These are phyloP conservation scores for Diadophis punctatus DNA, from an alignment of 2,113 vertebrate species.

Conservation along the genomic window DNA sequence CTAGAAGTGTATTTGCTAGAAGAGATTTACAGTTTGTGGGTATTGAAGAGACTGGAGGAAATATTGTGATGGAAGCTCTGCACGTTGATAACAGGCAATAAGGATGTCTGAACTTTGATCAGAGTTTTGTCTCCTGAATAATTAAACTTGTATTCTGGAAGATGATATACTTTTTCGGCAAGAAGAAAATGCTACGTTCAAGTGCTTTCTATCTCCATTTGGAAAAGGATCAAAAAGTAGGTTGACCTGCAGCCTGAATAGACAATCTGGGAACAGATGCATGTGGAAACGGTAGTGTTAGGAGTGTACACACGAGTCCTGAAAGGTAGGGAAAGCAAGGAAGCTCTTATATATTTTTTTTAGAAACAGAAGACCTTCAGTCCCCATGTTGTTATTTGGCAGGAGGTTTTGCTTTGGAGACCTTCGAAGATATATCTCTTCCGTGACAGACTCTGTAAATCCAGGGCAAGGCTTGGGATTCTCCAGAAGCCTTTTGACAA, in stretches of 20 bases:
- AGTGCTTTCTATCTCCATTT: background rate
- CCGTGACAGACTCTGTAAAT: conserved; percentile 39
- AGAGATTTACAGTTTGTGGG: background rate
- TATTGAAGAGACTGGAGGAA: background rate
- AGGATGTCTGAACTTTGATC: background rate
- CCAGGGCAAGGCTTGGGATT: background rate
- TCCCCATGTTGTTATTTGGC: fast-evolving
- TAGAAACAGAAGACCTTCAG: background rate
- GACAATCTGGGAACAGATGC: background rate
- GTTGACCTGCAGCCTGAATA: background rate
- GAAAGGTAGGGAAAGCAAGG: fast-evolving
- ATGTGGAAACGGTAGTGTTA: no score
- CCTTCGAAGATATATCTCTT: conserved; percentile 6
- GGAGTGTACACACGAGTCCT: background rate
- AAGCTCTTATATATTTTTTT: background rate
- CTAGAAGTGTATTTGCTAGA: background rate
- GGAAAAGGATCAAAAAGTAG: background rate
- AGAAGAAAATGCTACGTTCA: background rate
- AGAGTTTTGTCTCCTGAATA: background rate
- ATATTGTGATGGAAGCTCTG: background rate
- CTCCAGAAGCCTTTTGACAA: conserved; percentile 37
- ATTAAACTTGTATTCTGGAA: background rate
- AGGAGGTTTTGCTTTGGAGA: conserved; percentile 11
- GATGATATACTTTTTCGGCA: background rate
- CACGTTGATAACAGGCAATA: background rate